A percentile compares a stretch with the other conserved stretches of the same genome.
These are phyloP conservation scores for Dilophus febrilis DNA, from an alignment of 2,888 invertebrate genomes.

Conservation along the genomic window DNA sequence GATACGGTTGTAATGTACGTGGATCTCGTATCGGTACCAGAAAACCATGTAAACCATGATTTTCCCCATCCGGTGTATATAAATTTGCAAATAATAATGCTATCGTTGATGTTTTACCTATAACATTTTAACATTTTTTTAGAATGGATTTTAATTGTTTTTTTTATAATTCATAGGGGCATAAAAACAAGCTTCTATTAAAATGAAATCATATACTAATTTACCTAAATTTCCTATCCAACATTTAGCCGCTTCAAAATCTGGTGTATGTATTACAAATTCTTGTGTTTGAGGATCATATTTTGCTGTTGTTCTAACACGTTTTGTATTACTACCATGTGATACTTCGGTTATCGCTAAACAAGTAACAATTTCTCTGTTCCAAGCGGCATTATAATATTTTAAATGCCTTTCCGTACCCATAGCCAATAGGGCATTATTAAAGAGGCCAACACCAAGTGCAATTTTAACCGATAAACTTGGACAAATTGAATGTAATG, in stretches of 20 bases:
- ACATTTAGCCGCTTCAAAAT: conserved; percentile 90
- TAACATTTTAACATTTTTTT: conserved; percentile 13
- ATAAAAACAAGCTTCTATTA: conserved; percentile 2
- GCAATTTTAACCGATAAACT: conserved; percentile 64
- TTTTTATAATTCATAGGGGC: background rate
- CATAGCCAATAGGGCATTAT: conserved; percentile 53
- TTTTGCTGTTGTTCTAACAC: conserved; percentile 77
- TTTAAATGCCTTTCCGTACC: conserved; percentile 58
- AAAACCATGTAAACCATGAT: conserved; percentile 80
- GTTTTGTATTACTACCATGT: conserved; percentile 88
- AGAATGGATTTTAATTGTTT: background rate
- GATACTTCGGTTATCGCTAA: conserved; percentile 84
- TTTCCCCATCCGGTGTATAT: conserved; percentile 55
- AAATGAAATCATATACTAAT: conserved; percentile 25
- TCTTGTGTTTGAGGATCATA: conserved; percentile 61
- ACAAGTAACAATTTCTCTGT: conserved; percentile 59
- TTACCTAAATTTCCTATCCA: conserved; percentile 83
- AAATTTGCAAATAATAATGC: conserved; percentile 81
- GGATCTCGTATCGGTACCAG: conserved; percentile 72
- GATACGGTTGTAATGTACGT: conserved; percentile 54
- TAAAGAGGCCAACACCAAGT: conserved; percentile 55
- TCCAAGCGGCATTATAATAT: conserved; percentile 50
- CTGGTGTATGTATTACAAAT: conserved; percentile 81
- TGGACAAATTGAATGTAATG: conserved; percentile 48
- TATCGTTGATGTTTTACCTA: conserved; percentile 68